Percentiles rank a stretch among this genome's conserved stretches.
These are phyloP conservation scores for Nezara viridula DNA, from an alignment of 2,888 invertebrate genomes.

Conservation along the genomic window DNA sequence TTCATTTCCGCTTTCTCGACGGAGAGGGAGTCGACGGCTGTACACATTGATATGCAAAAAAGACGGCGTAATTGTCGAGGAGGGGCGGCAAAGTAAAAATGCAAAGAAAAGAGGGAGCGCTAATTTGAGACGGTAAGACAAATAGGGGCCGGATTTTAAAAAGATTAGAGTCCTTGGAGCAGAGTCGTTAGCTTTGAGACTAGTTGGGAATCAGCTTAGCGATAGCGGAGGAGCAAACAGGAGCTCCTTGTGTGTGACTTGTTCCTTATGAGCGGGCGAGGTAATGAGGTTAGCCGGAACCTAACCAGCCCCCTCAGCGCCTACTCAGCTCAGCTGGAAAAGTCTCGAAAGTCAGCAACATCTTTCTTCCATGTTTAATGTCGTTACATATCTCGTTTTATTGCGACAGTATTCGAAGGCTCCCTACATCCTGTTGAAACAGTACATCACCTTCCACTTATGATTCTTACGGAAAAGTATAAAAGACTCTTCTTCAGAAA, in stretches of 20 bases:
- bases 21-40: neutral
- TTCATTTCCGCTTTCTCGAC: neutral
- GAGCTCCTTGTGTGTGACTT: neutral
- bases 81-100: constrained; percentile 54
- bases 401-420: neutral
- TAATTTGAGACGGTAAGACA: constrained; percentile 44
- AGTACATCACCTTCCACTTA: neutral
- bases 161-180: neutral
- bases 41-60: constrained; percentile 51
- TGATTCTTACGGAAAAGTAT: neutral
- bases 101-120: constrained; percentile 52
- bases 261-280: neutral
- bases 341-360: neutral
- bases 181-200: constrained; percentile 36
- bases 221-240: neutral
- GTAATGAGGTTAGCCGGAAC: neutral
- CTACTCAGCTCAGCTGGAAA: constrained; percentile 11
- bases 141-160: constrained; percentile 46
- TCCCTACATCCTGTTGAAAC: neutral
- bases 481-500: neutral
- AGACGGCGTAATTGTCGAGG: constrained; percentile 34
- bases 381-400: neutral
- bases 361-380: neutral
- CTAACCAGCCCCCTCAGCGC: neutral
- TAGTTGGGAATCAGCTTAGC: constrained; percentile 7